phyloP scores from a whole-genome alignment of 1,140 invertebrate genomes.

The Galleria mellonella region DNA sequence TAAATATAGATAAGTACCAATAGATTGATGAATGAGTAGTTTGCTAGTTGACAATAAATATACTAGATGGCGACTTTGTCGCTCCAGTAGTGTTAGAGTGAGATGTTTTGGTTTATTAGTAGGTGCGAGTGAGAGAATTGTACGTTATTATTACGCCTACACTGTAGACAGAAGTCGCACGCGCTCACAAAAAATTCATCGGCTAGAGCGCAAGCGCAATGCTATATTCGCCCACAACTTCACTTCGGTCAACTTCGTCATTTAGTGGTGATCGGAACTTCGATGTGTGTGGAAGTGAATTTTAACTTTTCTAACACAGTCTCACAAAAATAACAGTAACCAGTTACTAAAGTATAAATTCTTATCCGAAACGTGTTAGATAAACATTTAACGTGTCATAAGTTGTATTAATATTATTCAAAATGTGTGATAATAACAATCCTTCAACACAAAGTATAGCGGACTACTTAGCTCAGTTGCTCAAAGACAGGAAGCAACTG shows the following conservation, averaged over 20 bases:
- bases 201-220: conserved; percentile 65
- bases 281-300: conserved; percentile 72
- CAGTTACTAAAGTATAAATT: conserved; percentile 68
- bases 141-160: conserved; percentile 64
- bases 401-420: conserved; percentile 71
- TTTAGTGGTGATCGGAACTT: conserved; percentile 72
- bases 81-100: conserved; percentile 23
- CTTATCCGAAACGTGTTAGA: conserved; percentile 50
- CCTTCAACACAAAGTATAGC: conserved; percentile 95
- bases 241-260: conserved; percentile 70
- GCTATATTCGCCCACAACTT: conserved; percentile 72
- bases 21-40: neutral
- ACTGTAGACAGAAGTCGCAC: conserved; percentile 61
- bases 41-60: conserved; percentile 35
- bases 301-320: conserved; percentile 73
- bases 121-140: conserved; percentile 40
- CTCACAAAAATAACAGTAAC: conserved; percentile 68
- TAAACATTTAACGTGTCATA: conserved; percentile 61
- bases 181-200: conserved; percentile 68
- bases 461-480: conserved; percentile 99
- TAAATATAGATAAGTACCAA: too few species aligned
- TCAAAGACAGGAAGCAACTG: conserved; percentile 99
- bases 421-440: conserved; percentile 83
- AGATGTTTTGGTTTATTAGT: conserved; percentile 13
- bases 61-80: conserved; percentile 55